Base-by-base conservation (phyloP, 2,888 invertebrate genomes). In the Drosophila prostipennis region DNA sequence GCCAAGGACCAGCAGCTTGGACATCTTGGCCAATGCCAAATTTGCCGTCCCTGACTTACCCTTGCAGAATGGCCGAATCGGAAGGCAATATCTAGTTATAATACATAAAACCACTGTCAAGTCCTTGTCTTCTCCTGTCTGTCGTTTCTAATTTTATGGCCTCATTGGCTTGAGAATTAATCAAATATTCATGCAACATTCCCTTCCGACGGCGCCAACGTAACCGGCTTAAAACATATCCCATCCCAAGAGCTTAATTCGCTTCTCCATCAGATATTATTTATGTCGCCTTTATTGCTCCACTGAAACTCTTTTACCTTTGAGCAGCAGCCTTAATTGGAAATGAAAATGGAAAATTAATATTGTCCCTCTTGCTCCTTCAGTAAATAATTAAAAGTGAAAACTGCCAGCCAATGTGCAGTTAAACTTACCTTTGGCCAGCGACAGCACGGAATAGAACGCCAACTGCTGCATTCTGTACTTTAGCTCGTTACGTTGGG, bases 331-430 rank as follows among this genome's bases (percentile, higher is more conserved):
- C 46, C 34, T 29, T 51, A 54, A 48, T 37, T 53, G 53, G 37
- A 51, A 69, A 57, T 29, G 45, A 39, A 57, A 57, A 69, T 69
- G 69, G 57, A 67, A 67, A 67, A 36, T 40, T 67, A 46, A 54
- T 67, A 37, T 42, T 11, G 37, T 39, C 48, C 26, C 37, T 59
- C 34, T 5, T 39, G 53, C 26, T 67, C n/a, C 19, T 60, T 52
- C 53, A n/a, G 68, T 67, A 46, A 65, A 65, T 65, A 67, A 46
- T 67, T 67, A 68, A 54, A 40, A 67, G 39, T 23, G 53, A 65
- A 51, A 53, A 29, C 26, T 16, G 26, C 19, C 19, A 13, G 43
- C 16, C 19, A 45, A 26, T 11, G 23, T 29, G 43, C 48, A 40
- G 60, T 42, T 48, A n/a, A 46, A 23, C 51, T 32, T 51, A 51